Conservation (phyloP, 2,888 invertebrate species). For the Dryococelus australis region DNA sequence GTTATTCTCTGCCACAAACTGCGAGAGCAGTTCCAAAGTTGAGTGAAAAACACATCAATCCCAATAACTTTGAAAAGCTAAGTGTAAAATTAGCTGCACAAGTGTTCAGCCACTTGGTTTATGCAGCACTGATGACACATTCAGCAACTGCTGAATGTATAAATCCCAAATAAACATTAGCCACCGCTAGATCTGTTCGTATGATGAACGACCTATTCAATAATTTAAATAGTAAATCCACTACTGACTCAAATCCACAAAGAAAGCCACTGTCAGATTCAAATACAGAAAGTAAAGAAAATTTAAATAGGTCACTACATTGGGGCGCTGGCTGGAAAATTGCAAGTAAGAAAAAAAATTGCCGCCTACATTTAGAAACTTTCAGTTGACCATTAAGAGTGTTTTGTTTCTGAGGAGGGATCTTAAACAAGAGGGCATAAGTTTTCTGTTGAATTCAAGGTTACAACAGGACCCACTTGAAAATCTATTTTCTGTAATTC, state of each 20-base stretch:
- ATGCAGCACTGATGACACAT: constrained; percentile 37
- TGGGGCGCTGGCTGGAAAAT: neutral
- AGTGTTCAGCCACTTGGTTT: constrained; percentile 49
- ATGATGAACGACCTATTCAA: constrained; percentile 48
- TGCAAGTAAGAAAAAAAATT: constrained; percentile 12
- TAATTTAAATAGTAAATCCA: constrained; percentile 46
- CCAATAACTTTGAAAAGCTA: constrained; percentile 48
- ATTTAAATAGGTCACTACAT: neutral
- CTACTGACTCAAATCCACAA: constrained; percentile 27
- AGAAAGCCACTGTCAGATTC: constrained; percentile 1
- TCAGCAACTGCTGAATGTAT: neutral
- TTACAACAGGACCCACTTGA: constrained; percentile 45
- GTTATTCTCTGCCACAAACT: no score
- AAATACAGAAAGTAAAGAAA: neutral
- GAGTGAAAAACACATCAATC: constrained; percentile 47
- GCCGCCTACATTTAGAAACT: neutral
- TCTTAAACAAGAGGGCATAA: constrained; percentile 42
- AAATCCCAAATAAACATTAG: neutral
- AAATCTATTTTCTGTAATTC: constrained; percentile 19
- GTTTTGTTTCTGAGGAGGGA: constrained; percentile 46
- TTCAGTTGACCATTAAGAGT: constrained; percentile 46
- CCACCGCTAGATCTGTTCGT: constrained; percentile 47
- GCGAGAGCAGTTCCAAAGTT: constrained; percentile 48
- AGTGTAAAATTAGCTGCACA: constrained; percentile 48
- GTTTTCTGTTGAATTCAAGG: no score